These are phyloP conservation scores for Molorchus minor DNA, from an alignment of 2,888 invertebrate species.

Conservation along the genomic window DNA sequence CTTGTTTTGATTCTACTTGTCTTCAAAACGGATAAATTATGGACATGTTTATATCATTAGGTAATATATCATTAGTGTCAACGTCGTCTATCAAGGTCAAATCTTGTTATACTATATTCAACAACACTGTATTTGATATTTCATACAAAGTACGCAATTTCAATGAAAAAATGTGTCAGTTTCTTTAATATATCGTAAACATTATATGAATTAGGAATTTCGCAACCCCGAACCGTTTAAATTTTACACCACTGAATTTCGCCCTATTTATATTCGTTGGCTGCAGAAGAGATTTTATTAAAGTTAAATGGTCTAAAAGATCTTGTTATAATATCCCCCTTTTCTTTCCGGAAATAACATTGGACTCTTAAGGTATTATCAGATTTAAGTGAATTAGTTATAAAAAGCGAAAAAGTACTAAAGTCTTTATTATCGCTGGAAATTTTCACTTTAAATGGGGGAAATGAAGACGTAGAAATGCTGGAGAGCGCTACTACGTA, in stretches of 20 bases:
- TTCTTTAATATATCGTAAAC: not conserved
- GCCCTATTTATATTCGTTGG: not conserved
- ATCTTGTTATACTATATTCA: too few species aligned
- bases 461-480: not conserved
- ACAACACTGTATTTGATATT: too few species aligned
- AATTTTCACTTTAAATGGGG: not conserved
- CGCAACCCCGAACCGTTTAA: not conserved
- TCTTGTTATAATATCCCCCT: constrained; percentile 20
- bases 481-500: too few species aligned
- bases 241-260: not conserved
- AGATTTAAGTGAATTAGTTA: not conserved
- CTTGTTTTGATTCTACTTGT: too few species aligned
- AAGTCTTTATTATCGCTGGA: not conserved
- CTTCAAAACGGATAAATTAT: too few species aligned
- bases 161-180: not conserved
- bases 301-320: constrained; percentile 25
- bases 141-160: too few species aligned
- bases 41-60: too few species aligned
- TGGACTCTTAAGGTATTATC: constrained; percentile 3
- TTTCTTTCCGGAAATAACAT: constrained; percentile 16
- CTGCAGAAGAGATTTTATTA: constrained; percentile 16
- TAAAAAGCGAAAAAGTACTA: not conserved
- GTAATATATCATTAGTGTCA: too few species aligned
- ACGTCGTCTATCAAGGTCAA: too few species aligned
- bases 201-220: not conserved